Evolutionary conservation across 2,797 vertebrate genomes (phyloP).

Genomic region (Pelodytes ibericus): DNA sequence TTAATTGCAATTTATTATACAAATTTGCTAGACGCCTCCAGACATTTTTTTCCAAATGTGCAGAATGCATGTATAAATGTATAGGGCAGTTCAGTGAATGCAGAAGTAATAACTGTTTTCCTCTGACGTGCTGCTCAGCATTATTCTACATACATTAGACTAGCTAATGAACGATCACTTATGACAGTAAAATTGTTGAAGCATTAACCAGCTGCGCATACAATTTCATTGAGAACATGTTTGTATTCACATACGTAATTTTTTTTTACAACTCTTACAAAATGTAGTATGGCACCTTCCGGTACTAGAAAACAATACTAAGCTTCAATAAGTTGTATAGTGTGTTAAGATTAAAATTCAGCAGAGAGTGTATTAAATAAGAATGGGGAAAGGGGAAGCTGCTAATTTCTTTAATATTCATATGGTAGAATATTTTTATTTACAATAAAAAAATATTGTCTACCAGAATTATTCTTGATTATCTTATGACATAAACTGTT

Average conservation of each 20-base stretch:
- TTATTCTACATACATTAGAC: constrained; percentile 5
- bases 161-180: not conserved
- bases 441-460: no score
- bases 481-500: no score
- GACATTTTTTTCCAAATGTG: constrained; percentile 12
- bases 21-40: constrained; percentile 20
- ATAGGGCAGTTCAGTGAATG: not conserved
- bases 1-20: constrained; percentile 40
- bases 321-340: not conserved
- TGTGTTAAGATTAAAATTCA: not conserved
- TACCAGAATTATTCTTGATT: no score
- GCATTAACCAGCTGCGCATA: not conserved
- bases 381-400: no score
- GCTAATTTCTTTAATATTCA: no score
- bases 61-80: constrained; percentile 16
- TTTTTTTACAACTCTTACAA: not conserved
- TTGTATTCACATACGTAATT: not conserved
- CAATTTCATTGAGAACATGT: constrained; percentile 6
- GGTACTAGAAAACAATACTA: not conserved
- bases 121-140: not conserved
- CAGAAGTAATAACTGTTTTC: not conserved
- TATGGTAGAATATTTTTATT: no score
- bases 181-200: not conserved
- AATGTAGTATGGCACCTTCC: not conserved
- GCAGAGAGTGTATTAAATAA: no score